Evolutionary conservation across 2,888 invertebrate species (phyloP).

Genomic region (Drosophila recens): DNA sequence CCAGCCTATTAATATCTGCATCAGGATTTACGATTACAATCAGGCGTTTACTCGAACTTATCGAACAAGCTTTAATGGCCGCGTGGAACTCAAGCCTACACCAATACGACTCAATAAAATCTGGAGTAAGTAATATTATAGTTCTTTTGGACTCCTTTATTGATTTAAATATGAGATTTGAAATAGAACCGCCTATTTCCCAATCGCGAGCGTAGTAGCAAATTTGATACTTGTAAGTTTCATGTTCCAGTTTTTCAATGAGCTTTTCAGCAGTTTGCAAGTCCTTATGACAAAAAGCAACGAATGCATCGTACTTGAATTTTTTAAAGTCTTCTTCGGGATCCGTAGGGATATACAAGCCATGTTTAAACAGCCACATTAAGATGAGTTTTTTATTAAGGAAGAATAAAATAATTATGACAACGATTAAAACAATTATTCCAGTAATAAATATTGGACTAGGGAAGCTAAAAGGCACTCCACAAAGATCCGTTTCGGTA

Average conservation of each 20-base stretch:
- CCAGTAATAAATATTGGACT: background rate
- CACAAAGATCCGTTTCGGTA: background rate
- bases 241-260: background rate
- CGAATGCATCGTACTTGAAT: conserved; percentile 1
- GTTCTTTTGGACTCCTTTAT: background rate
- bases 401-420: background rate
- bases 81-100: conserved; percentile 7
- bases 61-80: background rate
- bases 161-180: background rate
- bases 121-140: background rate
- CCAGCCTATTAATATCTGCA: background rate
- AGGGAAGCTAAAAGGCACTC: background rate
- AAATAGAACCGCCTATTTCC: background rate
- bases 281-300: conserved; percentile 1
- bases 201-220: conserved; percentile 16
- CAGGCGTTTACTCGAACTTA: background rate
- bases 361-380: background rate
- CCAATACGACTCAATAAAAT: background rate
- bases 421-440: background rate
- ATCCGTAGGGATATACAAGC: background rate
- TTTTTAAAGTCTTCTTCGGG: background rate
- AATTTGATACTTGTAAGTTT: background rate
- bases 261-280: background rate
- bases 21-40: conserved; percentile 7
- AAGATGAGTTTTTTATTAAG: background rate